phyloP scores from a whole-genome alignment of 2,797 vertebrate species.

The Dendrocincla tyrannina region DNA sequence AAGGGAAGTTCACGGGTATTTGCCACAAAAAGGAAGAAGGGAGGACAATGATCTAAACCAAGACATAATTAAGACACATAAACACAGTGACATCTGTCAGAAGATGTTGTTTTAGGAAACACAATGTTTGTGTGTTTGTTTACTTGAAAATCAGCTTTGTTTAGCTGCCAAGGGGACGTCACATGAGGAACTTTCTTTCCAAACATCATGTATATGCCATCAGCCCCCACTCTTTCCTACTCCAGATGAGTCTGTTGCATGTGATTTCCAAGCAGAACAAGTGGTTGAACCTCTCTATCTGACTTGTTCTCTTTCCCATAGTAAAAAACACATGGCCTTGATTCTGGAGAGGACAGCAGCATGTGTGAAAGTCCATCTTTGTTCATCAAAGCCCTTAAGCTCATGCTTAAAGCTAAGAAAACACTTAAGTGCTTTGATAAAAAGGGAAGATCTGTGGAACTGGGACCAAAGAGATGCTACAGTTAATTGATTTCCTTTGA shows the following conservation, averaged over 20 bases:
- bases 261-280: not conserved
- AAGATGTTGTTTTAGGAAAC: not conserved
- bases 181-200: not conserved
- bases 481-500: constrained; percentile 58
- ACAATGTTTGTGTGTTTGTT: not conserved
- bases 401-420: constrained; percentile 25
- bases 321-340: not conserved
- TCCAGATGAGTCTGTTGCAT: not conserved
- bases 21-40: not conserved
- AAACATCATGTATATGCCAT: not conserved
- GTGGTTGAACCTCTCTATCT: not conserved
- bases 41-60: not conserved
- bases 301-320: not conserved
- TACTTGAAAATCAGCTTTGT: constrained; percentile 12
- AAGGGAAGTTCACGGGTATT: not conserved
- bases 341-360: not conserved
- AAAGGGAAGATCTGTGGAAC: not conserved
- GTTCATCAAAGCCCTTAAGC: not conserved
- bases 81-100: not conserved
- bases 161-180: not conserved
- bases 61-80: not conserved
- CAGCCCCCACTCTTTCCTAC: not conserved
- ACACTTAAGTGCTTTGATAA: constrained; percentile 28
- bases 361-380: constrained; percentile 13
- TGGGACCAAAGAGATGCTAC: constrained; percentile 6